Percentiles rank a stretch among this genome's conserved stretches.
These are phyloP conservation scores for Sarcophilus harrisii DNA, from an alignment of 2,797 vertebrate species.

Conservation along the genomic window DNA sequence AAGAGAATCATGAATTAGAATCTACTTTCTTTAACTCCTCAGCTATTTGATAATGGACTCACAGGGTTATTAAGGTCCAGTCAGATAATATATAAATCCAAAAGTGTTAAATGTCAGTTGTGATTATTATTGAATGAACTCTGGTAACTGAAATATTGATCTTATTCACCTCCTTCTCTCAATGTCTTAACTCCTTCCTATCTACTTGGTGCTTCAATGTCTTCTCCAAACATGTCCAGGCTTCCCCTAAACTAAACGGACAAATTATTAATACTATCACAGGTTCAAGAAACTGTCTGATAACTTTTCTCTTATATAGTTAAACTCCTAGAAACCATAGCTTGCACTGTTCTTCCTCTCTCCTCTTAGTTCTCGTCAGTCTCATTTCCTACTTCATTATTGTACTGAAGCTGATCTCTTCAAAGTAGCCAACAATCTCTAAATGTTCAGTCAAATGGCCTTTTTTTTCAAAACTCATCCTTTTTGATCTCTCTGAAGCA, in stretches of 20 bases:
- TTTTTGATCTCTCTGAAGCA: background rate
- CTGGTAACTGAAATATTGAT: background rate
- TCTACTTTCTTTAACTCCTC: background rate
- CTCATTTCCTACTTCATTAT: background rate
- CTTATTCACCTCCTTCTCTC: background rate
- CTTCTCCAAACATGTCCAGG: background rate
- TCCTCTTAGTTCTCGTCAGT: background rate
- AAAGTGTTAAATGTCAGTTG: background rate
- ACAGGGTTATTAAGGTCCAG: background rate
- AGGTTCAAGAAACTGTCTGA: background rate
- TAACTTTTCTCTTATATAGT: background rate
- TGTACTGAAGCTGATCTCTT: background rate
- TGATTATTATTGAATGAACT: background rate
- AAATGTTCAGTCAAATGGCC: background rate
- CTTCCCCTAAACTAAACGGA: background rate
- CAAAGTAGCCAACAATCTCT: background rate
- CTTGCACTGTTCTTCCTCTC: background rate
- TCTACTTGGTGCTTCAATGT: background rate
- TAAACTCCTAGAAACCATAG: background rate
- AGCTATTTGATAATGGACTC: background rate
- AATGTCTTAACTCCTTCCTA: background rate
- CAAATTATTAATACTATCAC: background rate
- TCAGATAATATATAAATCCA: background rate
- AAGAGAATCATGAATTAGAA: background rate
- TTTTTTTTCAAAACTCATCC: background rate